These are phyloP conservation scores for Actinostola sp. DNA, from an alignment of 92 coral and sea anemone species.

Conservation along the genomic window DNA sequence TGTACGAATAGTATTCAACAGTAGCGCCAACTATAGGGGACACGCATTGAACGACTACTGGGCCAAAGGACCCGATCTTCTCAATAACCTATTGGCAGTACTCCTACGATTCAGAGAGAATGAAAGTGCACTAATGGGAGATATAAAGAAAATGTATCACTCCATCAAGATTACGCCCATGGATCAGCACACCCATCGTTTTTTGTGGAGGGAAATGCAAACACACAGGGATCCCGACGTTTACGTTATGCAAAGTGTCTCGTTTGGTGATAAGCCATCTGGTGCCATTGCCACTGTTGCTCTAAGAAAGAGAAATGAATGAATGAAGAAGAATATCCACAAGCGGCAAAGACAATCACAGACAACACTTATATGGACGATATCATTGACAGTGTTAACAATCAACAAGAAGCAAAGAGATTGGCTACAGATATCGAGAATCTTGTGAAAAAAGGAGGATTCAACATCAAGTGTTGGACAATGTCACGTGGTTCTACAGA, in stretches of 20 bases:
- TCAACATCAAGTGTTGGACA: too few species aligned
- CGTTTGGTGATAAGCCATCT: too few species aligned
- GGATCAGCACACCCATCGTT: conserved; percentile 43
- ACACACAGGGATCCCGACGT: conserved; percentile 39
- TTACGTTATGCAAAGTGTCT: conserved; percentile 29
- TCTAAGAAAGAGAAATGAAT: conserved; percentile 16
- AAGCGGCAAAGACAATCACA: too few species aligned
- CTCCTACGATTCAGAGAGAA: conserved; percentile 54
- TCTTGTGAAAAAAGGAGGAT: too few species aligned
- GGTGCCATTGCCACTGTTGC: conserved; percentile 19
- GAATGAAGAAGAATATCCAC: conserved; percentile 17
- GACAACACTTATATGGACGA: conserved; percentile 32
- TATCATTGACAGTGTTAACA: conserved; percentile 19
- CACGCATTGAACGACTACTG: conserved; percentile 60
- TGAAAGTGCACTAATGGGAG: conserved; percentile 27
- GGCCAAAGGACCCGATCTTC: too few species aligned
- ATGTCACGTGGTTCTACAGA: too few species aligned
- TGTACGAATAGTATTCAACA: conserved; percentile 63
- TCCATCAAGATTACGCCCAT: conserved; percentile 2
- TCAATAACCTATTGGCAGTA: conserved; percentile 43
- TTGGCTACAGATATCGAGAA: conserved; percentile 15
- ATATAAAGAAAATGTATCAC: too few species aligned
- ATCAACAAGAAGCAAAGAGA: conserved; percentile 4
- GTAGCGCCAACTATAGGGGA: conserved; percentile 54
- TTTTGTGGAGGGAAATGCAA: conserved; percentile 45